Conservation (phyloP, 2,888 invertebrate genomes). For the Caenorhabditis sinica region DNA sequence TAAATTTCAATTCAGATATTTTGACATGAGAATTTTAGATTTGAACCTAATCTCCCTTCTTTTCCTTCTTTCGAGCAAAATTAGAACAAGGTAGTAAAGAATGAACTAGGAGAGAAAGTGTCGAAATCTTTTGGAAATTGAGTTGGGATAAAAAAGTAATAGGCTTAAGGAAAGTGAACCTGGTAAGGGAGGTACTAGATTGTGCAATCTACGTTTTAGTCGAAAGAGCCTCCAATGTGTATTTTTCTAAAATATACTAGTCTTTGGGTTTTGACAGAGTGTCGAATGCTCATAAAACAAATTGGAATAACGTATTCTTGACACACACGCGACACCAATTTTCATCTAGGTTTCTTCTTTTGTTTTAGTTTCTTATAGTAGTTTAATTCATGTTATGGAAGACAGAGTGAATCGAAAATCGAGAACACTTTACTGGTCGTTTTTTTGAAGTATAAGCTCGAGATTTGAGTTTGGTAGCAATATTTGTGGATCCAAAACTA, state of each 20-base stretch:
- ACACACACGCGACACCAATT: slow-evolving; percentile 18
- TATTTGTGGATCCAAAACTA: too few species aligned
- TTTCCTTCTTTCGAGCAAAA: not conserved
- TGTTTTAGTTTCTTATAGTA: not conserved
- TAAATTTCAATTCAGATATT: not conserved
- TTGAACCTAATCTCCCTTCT: not conserved
- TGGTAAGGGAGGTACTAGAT: not conserved
- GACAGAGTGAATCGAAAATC: too few species aligned
- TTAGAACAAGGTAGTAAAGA: too few species aligned
- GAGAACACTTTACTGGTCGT: too few species aligned
- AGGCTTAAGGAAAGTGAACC: slow-evolving; percentile 28
- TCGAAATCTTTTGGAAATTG: slow-evolving; percentile 35
- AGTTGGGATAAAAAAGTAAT: slow-evolving; percentile 40
- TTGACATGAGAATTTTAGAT: slow-evolving; percentile 9
- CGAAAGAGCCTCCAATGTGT: not conserved
- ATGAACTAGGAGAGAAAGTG: not conserved
- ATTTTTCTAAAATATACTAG: not conserved
- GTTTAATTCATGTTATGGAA: not conserved
- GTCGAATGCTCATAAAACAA: not conserved
- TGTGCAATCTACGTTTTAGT: not conserved
- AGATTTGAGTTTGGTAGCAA: too few species aligned
- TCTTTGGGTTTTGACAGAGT: too few species aligned
- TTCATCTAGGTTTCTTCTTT: not conserved
- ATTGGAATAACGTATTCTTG: slow-evolving; percentile 11
- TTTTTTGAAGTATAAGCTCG: too few species aligned